Conservation (phyloP, 2,797 vertebrate species). For the Fistularia tabacaria region DNA sequence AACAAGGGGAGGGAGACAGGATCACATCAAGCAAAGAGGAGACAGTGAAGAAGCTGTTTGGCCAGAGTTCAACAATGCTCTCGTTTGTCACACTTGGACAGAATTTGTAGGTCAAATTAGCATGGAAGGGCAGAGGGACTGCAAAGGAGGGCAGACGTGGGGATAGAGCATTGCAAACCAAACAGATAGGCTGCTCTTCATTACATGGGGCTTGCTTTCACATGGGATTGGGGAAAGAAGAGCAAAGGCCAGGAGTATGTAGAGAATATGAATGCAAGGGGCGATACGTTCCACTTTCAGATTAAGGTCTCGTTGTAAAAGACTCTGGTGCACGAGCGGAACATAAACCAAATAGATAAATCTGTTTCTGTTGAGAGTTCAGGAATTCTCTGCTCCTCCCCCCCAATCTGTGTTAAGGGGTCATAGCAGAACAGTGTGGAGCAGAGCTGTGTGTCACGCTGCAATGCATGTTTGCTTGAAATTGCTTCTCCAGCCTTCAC, state of each 20-base stretch:
- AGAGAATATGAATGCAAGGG: slow-evolving; percentile 7
- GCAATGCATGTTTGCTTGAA: slow-evolving; percentile 18
- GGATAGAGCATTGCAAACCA: slow-evolving; percentile 39
- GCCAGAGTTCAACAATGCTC: slow-evolving; percentile 63
- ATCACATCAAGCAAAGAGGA: slow-evolving; percentile 16
- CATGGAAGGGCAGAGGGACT: slow-evolving; percentile 47
- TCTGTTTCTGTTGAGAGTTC: slow-evolving; percentile 46
- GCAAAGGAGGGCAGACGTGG: slow-evolving; percentile 30
- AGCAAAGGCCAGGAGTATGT: slow-evolving; percentile 1
- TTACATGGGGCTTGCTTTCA: slow-evolving; percentile 37
- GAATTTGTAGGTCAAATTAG: slow-evolving; percentile 80
- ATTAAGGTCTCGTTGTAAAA: slow-evolving; percentile 13
- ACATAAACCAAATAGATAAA: slow-evolving; percentile 46
- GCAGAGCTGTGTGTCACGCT: neutral
- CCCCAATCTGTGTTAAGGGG: slow-evolving; percentile 1
- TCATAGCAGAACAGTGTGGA: too few species aligned
- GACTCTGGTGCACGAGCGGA: slow-evolving; percentile 31
- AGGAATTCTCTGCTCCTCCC: slow-evolving; percentile 34
- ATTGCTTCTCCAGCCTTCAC: slow-evolving; percentile 50
- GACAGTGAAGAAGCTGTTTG: slow-evolving; percentile 58
- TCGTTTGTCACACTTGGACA: slow-evolving; percentile 72
- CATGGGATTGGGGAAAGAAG: slow-evolving; percentile 32
- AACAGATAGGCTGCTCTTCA: slow-evolving; percentile 47
- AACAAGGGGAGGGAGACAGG: slow-evolving; percentile 24
- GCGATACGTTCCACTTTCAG: slow-evolving; percentile 21